Base-by-base conservation (phyloP, 2,888 invertebrate species). In the Camponotus fellah region DNA sequence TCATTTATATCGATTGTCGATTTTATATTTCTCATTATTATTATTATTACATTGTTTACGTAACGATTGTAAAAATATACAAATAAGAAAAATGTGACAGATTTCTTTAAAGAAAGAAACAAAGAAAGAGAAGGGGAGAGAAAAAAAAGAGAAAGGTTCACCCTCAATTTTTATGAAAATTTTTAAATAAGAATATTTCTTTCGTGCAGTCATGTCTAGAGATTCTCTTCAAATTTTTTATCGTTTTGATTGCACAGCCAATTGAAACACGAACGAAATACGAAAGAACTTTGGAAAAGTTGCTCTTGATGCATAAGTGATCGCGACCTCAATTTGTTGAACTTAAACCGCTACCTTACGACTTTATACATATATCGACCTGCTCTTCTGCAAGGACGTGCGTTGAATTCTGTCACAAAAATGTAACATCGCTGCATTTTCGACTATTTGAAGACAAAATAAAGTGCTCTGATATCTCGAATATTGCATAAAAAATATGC, bases 241-340 rank as follows among this genome's bases (percentile, higher is more conserved):
- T 60, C 21, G 37, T 60, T 79, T 69, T 62, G 43, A 43, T 69
- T 69, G 60, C 60, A 37, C 49, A 79, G 46, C 37, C 69, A 69
- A 79, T 79, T 79, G 69, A 60, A 77, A 77, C 56, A 34, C 66
- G 40, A 68, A 69, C n/a, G 32, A 26, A 26, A 26, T 26, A 26
- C 26, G 26, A 26, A 26, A 79, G 46, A 60, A 79, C 69, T 79
- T 60, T 60, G 46, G 21, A 79, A 32, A 79, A 60, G 79, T 79
- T 79, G 69, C 58, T 79, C 69, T 69, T 60, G 60, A 69, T 60
- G 79, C 69, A 79, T 79, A 79, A 60, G 46, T 79, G 79, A 79
- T 79, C 21, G 79, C 60, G 79, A 69, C 79, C 68, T 46, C 79
- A 79, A 79, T 79, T 79, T 79, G 46, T 79, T 60, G 79, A 79